A percentile compares a stretch with the other conserved stretches of the same genome.
Evolutionary conservation across 2,888 invertebrate species (phyloP).

Genomic region (Xanthia icteritia): DNA sequence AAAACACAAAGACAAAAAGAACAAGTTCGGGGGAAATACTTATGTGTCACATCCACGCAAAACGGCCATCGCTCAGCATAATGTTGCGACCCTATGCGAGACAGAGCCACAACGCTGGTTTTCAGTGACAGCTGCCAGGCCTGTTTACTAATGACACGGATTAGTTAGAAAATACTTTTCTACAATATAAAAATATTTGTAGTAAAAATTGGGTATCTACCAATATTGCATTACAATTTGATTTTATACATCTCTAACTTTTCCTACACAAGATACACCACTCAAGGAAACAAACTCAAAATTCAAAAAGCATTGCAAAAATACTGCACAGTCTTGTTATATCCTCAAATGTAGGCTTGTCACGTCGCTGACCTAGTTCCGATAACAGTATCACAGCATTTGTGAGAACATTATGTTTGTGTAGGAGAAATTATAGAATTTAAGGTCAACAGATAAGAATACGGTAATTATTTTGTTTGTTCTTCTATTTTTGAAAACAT

Average conservation of each 20-base stretch:
- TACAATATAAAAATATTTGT: not conserved
- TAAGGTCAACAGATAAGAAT: conserved; percentile 35
- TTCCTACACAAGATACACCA: not conserved
- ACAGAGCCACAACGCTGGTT: not conserved
- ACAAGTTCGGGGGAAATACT: not conserved
- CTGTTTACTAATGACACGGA: not conserved
- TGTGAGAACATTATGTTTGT: conserved; percentile 41
- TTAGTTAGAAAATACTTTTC: not conserved
- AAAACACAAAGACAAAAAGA: not conserved
- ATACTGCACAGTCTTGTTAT: conserved; percentile 11
- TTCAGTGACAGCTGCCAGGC: not conserved
- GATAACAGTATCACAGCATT: conserved; percentile 52
- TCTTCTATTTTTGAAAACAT: conserved; percentile 20
- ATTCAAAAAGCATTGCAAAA: conserved; percentile 1
- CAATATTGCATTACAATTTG: not conserved
- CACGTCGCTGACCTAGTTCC: conserved; percentile 48
- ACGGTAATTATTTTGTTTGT: conserved; percentile 45
- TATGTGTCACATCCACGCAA: not conserved
- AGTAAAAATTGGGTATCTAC: not conserved
- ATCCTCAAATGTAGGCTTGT: conserved; percentile 19
- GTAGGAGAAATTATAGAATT: conserved; percentile 49
- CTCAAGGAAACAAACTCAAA: not conserved
- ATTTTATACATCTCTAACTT: not conserved
- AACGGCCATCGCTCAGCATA: not conserved
- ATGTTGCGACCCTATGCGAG: not conserved